These are phyloP conservation scores for Drosophila buzzatii DNA, from an alignment of 2,888 invertebrate genomes.

Conservation along the genomic window DNA sequence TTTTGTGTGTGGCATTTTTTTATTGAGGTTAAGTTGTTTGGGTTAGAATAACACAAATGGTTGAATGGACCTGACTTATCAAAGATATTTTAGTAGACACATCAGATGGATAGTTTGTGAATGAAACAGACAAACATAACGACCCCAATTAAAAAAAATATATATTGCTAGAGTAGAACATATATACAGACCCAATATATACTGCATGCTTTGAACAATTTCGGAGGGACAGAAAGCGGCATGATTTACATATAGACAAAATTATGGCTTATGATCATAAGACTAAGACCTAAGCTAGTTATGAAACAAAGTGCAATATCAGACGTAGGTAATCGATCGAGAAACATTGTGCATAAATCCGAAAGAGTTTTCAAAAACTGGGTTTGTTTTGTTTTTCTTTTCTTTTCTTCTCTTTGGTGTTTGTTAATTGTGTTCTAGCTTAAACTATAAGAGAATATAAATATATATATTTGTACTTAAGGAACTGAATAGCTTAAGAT, in stretches of 20 bases:
- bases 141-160: slow-evolving; percentile 11
- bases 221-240: slow-evolving; percentile 41
- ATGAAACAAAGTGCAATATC: slow-evolving; percentile 36
- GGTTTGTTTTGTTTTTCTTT: background rate
- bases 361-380: slow-evolving; percentile 15
- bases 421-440: slow-evolving; percentile 24
- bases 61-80: slow-evolving; percentile 24
- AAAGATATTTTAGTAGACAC: slow-evolving; percentile 18
- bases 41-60: slow-evolving; percentile 22
- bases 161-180: background rate
- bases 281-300: slow-evolving; percentile 35
- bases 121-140: slow-evolving; percentile 33
- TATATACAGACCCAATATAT: slow-evolving; percentile 10
- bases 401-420: background rate
- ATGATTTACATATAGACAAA: slow-evolving; percentile 28
- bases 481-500: slow-evolving; percentile 49
- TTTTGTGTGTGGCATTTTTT: slow-evolving; percentile 33
- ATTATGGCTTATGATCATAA: slow-evolving; percentile 38
- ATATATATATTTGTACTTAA: slow-evolving; percentile 20
- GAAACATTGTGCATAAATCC: slow-evolving; percentile 40
- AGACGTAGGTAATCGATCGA: slow-evolving; percentile 33
- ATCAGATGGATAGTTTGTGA: slow-evolving; percentile 7
- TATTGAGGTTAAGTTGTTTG: slow-evolving; percentile 25
- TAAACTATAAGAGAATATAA: slow-evolving; percentile 33
- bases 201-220: slow-evolving; percentile 25